Evolutionary conservation across 1,140 invertebrate species (phyloP).

Genomic region (Aphis craccivora): DNA sequence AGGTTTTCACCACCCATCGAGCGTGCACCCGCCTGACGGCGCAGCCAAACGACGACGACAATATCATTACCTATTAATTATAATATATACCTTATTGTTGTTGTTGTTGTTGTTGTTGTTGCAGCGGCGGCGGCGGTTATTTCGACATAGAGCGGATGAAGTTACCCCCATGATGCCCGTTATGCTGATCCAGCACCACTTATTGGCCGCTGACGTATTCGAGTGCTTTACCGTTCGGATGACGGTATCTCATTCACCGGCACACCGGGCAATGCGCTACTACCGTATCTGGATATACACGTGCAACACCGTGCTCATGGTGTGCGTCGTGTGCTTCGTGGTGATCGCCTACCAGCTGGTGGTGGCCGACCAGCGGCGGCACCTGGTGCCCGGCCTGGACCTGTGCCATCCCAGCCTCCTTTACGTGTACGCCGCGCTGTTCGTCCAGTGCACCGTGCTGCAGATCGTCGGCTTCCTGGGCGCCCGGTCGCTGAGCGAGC

Average conservation of each 20-base stretch:
- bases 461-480: slow-evolving; percentile 78
- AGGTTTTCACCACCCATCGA: too few relatives aligned
- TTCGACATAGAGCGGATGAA: slow-evolving; percentile 51
- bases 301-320: slow-evolving; percentile 85
- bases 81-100: too few relatives aligned
- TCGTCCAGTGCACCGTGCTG: slow-evolving; percentile 71
- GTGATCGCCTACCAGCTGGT: slow-evolving; percentile 78
- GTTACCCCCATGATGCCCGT: slow-evolving; percentile 58
- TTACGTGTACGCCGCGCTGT: slow-evolving; percentile 82
- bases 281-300: slow-evolving; percentile 93
- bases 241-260: slow-evolving; percentile 59
- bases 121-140: slow-evolving; percentile 12
- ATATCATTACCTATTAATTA: too few relatives aligned
- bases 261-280: slow-evolving; percentile 69
- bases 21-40: too few relatives aligned
- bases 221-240: slow-evolving; percentile 53
- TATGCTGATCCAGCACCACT: slow-evolving; percentile 59
- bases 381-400: slow-evolving; percentile 75
- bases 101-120: background rate
- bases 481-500: slow-evolving; percentile 79
- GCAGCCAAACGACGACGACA: too few relatives aligned
- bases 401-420: slow-evolving; percentile 79
- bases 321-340: slow-evolving; percentile 81
- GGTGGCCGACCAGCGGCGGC: slow-evolving; percentile 68
- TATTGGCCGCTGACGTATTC: slow-evolving; percentile 53